These are phyloP conservation scores for Kryptopterus vitreolus DNA, from an alignment of 2,797 vertebrate species.

Conservation along the genomic window DNA sequence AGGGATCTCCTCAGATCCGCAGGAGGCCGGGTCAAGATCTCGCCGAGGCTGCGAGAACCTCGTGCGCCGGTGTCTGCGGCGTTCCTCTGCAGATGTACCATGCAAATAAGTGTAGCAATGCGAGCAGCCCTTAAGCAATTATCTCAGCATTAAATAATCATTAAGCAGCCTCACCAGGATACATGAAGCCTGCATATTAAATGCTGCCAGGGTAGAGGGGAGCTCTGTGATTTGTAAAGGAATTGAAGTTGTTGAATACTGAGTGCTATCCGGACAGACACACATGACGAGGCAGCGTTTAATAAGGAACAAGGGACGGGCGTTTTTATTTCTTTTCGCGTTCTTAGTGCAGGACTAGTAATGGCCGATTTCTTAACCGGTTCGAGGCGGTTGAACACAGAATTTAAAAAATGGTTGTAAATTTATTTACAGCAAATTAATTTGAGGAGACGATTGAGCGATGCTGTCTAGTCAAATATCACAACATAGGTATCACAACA, in stretches of 20 bases:
- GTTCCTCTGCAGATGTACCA: conserved; percentile 48
- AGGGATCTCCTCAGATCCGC: conserved; percentile 31
- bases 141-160: conserved; percentile 64
- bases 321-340: conserved; percentile 10
- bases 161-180: conserved; percentile 54
- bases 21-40: conserved; percentile 31
- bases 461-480: not conserved
- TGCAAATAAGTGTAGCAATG: conserved; percentile 56
- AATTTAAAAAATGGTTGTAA: not conserved
- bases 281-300: conserved; percentile 34
- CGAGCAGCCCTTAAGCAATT: conserved; percentile 60
- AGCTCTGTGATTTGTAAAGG: conserved; percentile 50
- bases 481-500: no score
- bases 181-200: conserved; percentile 56
- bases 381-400: not conserved
- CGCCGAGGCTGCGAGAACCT: conserved; percentile 14
- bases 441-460: no score
- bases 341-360: not conserved
- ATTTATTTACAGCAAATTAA: not conserved
- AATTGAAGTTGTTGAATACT: conserved; percentile 52
- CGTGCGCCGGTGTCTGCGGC: conserved; percentile 14
- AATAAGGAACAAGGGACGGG: conserved; percentile 38
- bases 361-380: not conserved
- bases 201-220: conserved; percentile 36
- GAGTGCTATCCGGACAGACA: conserved; percentile 39